phyloP scores from a whole-genome alignment of 2,113 vertebrate species.

The Gallinago undulata region DNA sequence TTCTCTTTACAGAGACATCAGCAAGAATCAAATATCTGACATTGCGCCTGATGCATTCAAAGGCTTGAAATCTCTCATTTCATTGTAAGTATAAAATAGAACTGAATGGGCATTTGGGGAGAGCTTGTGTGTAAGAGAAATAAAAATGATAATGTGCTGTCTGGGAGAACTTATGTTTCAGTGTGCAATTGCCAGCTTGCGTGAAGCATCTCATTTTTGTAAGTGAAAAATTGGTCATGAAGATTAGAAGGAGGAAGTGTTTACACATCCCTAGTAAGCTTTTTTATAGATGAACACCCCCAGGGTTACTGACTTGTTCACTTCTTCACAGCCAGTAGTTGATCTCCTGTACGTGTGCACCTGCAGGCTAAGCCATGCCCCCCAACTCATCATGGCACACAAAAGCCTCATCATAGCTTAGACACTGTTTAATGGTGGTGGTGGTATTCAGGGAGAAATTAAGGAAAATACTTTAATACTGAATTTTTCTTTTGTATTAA shows the following conservation, averaged over 20 bases:
- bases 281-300: constrained; percentile 53
- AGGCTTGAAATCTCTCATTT: constrained; percentile 94
- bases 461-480: background rate
- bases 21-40: constrained; percentile 98
- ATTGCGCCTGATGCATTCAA: constrained; percentile 94
- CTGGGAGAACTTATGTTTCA: constrained; percentile 59
- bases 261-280: constrained; percentile 56
- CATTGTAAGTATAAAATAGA: constrained; percentile 87
- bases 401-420: background rate
- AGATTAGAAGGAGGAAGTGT: constrained; percentile 43
- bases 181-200: constrained; percentile 58
- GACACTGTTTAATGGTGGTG: background rate
- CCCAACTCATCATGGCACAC: background rate
- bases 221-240: constrained; percentile 65
- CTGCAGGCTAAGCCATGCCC: background rate
- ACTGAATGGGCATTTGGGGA: background rate
- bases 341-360: background rate
- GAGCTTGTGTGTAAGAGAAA: background rate
- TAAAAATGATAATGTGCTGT: constrained; percentile 36
- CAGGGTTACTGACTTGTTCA: constrained; percentile 52
- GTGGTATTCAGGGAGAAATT: background rate
- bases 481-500: background rate
- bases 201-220: constrained; percentile 72
- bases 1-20: constrained; percentile 89
- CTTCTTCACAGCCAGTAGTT: background rate